Conservation (phyloP, 2,888 invertebrate species). For the Galerucella pusilla region DNA sequence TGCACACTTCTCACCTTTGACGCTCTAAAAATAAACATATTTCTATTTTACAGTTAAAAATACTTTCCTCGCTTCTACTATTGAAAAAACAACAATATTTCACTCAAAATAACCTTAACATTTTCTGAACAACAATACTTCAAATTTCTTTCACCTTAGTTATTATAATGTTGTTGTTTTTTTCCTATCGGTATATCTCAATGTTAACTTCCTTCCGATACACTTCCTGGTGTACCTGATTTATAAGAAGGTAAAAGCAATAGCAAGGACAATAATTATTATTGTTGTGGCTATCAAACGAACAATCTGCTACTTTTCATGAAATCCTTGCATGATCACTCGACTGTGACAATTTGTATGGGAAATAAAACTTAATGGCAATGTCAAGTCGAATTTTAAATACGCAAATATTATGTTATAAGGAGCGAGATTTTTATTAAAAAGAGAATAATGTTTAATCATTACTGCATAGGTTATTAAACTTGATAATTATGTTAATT, state of each 20-base stretch:
- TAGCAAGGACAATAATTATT: constrained; percentile 23
- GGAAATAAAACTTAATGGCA: constrained; percentile 32
- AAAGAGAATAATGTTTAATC: too few relatives aligned
- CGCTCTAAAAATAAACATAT: too few relatives aligned
- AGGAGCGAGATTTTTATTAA: neutral
- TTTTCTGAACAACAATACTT: neutral
- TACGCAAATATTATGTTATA: neutral
- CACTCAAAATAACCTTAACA: neutral
- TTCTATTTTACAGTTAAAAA: too few relatives aligned
- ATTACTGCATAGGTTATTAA: too few relatives aligned
- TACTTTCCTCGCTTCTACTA: too few relatives aligned
- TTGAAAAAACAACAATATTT: neutral
- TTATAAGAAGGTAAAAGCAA: constrained; percentile 28
- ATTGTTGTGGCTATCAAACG: constrained; percentile 16
- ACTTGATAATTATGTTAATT: too few relatives aligned
- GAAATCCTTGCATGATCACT: constrained; percentile 37
- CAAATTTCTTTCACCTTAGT: neutral
- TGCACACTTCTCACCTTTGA: too few relatives aligned
- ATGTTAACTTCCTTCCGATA: constrained; percentile 44
- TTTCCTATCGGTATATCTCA: constrained; percentile 32
- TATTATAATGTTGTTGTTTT: neutral
- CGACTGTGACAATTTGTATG: constrained; percentile 34
- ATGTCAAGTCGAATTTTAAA: constrained; percentile 20
- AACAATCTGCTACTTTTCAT: constrained; percentile 19
- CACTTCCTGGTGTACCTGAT: constrained; percentile 34